Percentiles rank a stretch among this genome's conserved stretches.
Conservation (phyloP, 2,888 invertebrate genomes). For the Entomobrya proxima region DNA sequence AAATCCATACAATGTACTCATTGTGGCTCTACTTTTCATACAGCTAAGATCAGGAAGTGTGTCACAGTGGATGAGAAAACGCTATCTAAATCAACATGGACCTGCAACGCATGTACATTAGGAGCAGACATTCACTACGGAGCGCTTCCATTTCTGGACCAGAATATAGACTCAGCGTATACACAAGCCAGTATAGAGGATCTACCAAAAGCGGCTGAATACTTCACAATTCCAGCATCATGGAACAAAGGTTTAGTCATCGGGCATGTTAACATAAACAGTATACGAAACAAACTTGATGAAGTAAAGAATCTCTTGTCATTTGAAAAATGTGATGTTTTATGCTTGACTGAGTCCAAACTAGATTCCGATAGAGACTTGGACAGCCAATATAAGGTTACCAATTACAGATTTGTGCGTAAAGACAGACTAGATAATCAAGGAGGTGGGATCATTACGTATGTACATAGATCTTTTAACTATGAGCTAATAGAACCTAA, state of each 20-base stretch:
- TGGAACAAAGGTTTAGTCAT: neutral
- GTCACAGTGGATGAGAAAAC: too few species aligned
- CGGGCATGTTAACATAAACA: neutral
- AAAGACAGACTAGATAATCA: neutral
- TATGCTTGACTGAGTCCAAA: neutral
- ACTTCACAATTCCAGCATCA: too few species aligned
- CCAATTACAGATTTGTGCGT: neutral
- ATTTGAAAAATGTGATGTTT: neutral
- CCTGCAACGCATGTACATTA: too few species aligned
- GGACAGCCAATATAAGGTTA: neutral
- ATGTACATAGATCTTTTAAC: neutral
- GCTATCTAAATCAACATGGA: too few species aligned
- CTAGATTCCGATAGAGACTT: neutral
- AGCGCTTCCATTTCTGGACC: too few species aligned
- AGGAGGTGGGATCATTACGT: neutral
- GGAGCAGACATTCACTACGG: too few species aligned
- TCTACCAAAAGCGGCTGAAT: too few species aligned
- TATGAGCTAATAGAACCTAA: neutral
- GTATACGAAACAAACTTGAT: neutral
- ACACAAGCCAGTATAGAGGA: too few species aligned
- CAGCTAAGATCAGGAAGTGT: too few species aligned
- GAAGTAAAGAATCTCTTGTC: neutral
- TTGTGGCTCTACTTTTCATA: too few species aligned
- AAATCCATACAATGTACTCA: too few species aligned
- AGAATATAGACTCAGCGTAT: too few species aligned